Base-by-base conservation (phyloP, 2,888 invertebrate species). In the Troides aeacus region DNA sequence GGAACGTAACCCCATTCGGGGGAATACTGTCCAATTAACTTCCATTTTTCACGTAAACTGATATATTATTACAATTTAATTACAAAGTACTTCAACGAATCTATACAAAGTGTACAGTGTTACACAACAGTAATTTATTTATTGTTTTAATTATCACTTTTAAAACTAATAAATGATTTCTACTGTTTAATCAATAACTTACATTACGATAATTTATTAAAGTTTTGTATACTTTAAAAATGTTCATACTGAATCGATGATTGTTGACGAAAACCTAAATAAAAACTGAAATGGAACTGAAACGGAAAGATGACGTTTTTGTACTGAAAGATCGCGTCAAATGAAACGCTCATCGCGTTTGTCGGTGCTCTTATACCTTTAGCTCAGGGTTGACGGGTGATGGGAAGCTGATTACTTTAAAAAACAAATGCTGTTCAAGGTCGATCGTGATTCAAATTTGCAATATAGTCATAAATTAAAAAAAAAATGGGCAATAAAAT, bases 1-100 rank as follows among this genome's bases (percentile, higher is more conserved):
- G 0, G 88, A 88, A 18, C 87, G 81, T 0, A 89, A 74, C 10
- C 88, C 87, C 63, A 82, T 69, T 30, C 73, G 83, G 0, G 84
- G 82, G 74, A 69, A 72, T 8, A 79, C 56, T 0, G 86, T 86
- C 85, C 84, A 87, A 67, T 92, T 91, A 6, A 72, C 66, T 62
- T 87, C 88, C 90, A 90, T 36, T 50, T 66, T 65, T 62, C 17
- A 50, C 50, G 17, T 64, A 36, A 42, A 57, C n/a, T 64, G 15
- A 50, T 50, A 18, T 50, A 17, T 50, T 50, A 39, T 36, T 64
- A 56, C 15, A 21, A 64, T 21, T 64, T 30, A 50, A 56, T 17
- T n/a, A 10, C 8, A 42, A 21, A 59, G 4, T 59, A 12, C 50
- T 18, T 50, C 17, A 18, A 50, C 5, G 50, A 18, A 18, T 50